Percentiles rank a stretch among this genome's conserved stretches.
These are phyloP conservation scores for Poeciliopsis infans DNA, from an alignment of 2,797 vertebrate genomes.

Conservation along the genomic window DNA sequence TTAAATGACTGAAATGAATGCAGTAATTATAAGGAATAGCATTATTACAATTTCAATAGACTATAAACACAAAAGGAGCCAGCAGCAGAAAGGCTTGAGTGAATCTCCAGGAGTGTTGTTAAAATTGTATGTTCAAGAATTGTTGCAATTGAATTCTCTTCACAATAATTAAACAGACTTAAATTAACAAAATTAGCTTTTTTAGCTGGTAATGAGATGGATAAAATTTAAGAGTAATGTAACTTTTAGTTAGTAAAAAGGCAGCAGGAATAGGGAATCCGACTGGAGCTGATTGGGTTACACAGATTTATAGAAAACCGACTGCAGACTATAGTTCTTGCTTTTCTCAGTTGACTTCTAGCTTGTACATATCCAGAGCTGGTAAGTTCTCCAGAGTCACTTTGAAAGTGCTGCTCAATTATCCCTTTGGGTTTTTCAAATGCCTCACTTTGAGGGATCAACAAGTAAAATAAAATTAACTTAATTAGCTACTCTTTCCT, in stretches of 20 bases:
- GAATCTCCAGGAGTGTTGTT: background rate
- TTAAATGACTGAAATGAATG: constrained; percentile 65
- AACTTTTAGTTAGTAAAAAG: background rate
- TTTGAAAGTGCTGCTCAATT: background rate
- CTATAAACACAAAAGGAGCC: constrained; percentile 36
- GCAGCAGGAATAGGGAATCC: background rate
- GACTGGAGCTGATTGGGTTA: background rate
- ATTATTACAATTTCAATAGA: constrained; percentile 41
- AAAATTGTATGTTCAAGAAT: background rate
- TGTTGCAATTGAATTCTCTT: constrained; percentile 56
- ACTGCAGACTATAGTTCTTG: background rate
- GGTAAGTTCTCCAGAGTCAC: background rate
- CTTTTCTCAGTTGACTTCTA: background rate
- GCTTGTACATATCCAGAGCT: background rate
- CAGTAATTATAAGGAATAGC: constrained; percentile 58
- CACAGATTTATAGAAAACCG: background rate
- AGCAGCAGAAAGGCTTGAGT: constrained; percentile 10
- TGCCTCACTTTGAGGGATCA: constrained; percentile 25
- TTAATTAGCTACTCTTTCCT: constrained; percentile 70
- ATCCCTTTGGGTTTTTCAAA: constrained; percentile 16
- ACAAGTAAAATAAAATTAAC: constrained; percentile 75
- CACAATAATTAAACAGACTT: constrained; percentile 71
- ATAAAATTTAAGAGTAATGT: constrained; percentile 38
- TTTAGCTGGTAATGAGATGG: constrained; percentile 69
- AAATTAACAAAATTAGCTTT: constrained; percentile 40